A percentile compares a stretch with the other conserved stretches of the same genome.
Conservation (phyloP, 2,888 invertebrate genomes). For the Ferrisia virgata region DNA sequence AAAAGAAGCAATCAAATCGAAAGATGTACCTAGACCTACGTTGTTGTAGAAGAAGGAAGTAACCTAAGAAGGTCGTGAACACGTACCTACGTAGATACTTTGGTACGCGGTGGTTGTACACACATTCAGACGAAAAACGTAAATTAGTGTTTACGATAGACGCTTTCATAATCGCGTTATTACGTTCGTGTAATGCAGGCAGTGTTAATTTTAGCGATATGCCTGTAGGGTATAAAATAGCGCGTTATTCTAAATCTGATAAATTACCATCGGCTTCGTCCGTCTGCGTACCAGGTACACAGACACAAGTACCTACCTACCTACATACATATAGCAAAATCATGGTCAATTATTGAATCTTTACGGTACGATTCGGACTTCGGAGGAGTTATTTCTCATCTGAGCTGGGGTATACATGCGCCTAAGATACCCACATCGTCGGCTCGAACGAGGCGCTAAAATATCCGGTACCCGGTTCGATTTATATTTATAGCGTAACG, state of each 20-base stretch:
- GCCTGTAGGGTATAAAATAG: neutral
- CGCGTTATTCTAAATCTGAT: slow-evolving; percentile 8
- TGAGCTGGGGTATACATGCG: neutral
- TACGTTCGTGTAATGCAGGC: neutral
- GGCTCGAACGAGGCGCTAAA: neutral
- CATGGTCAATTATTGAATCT: neutral
- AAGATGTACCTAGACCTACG: no score
- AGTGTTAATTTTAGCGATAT: slow-evolving; percentile 7
- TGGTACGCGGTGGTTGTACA: neutral
- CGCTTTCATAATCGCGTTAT: slow-evolving; percentile 11
- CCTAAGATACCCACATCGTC: neutral
- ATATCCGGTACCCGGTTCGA: neutral
- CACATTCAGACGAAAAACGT: neutral
- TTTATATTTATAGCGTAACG: neutral
- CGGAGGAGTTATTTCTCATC: neutral
- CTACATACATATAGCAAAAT: neutral
- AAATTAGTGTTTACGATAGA: slow-evolving; percentile 20
- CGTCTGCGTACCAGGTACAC: no score
- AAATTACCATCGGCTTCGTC: neutral
- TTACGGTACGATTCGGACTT: neutral
- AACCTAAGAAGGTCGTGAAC: neutral
- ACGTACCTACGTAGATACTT: neutral
- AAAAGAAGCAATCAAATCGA: no score
- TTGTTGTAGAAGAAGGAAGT: neutral
- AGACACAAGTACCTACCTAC: no score